A percentile compares a stretch with the other conserved stretches of the same genome.
These are phyloP conservation scores for Rosalia funebris DNA, from an alignment of 2,888 invertebrate species.

Conservation along the genomic window DNA sequence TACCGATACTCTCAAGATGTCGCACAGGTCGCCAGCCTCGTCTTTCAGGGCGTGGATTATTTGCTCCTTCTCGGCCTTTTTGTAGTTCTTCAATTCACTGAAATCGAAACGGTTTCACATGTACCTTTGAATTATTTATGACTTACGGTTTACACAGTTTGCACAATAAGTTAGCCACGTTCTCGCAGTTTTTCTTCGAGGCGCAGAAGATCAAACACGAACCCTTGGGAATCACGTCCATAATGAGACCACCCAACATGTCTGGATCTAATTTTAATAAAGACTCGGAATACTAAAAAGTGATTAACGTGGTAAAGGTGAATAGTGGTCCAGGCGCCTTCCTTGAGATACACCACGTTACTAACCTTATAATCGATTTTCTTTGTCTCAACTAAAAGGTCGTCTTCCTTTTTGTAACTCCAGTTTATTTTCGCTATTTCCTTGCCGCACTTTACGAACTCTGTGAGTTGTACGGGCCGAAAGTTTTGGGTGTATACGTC, in stretches of 20 bases:
- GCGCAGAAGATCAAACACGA: conserved; percentile 93
- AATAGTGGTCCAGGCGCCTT: neutral
- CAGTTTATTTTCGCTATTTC: conserved; percentile 67
- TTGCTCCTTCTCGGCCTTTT: conserved; percentile 69
- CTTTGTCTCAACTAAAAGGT: conserved; percentile 67
- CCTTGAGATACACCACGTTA: too few relatives aligned
- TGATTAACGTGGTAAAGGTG: neutral
- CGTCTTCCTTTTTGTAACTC: conserved; percentile 63
- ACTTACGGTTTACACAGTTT: conserved; percentile 66
- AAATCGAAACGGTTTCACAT: conserved; percentile 20
- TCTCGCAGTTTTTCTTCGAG: conserved; percentile 93
- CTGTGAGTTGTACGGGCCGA: conserved; percentile 86
- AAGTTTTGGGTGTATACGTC: conserved; percentile 86
- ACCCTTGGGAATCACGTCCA: conserved; percentile 81
- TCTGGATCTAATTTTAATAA: conserved; percentile 79
- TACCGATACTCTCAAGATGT: conserved; percentile 74
- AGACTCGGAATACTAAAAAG: conserved; percentile 70
- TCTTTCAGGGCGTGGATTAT: conserved; percentile 71
- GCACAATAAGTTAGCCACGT: conserved; percentile 82
- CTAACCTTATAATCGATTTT: conserved; percentile 67
- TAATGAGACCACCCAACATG: conserved; percentile 79
- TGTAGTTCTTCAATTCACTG: conserved; percentile 69
- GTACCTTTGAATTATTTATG: conserved; percentile 1
- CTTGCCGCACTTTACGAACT: conserved; percentile 82
- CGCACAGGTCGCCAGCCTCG: conserved; percentile 74